These are phyloP conservation scores for Choristoneura rosaceana DNA, from an alignment of 2,888 invertebrate species.

Conservation along the genomic window DNA sequence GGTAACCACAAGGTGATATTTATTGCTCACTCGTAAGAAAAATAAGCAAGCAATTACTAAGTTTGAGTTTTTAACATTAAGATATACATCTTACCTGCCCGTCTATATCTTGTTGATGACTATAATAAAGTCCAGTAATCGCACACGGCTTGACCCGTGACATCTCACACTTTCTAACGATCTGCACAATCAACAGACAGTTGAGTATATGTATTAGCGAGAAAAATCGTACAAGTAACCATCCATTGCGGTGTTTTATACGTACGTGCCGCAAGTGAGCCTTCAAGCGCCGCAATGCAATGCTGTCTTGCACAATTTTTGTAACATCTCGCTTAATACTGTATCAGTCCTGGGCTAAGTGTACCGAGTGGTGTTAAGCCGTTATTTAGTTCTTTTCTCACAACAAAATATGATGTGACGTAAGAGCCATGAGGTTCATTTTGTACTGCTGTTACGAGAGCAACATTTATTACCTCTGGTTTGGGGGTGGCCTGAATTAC, in stretches of 20 bases:
- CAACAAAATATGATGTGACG: not conserved
- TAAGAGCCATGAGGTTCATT: not conserved
- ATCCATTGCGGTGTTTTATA: not conserved
- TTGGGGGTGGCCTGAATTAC: not conserved
- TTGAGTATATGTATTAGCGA: not conserved
- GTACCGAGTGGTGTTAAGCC: not conserved
- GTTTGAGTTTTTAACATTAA: not conserved
- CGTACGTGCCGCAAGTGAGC: not conserved
- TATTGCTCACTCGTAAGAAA: not conserved
- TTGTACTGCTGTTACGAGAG: not conserved
- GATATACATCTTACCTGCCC: not conserved
- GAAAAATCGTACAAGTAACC: not conserved
- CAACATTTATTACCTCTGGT: slow-evolving; percentile 9
- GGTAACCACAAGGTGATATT: no score
- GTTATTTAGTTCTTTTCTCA: not conserved
- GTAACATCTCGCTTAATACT: no score
- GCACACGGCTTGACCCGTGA: slow-evolving; percentile 7
- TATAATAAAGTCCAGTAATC: not conserved
- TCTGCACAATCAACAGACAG: slow-evolving; percentile 3
- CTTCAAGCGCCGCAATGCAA: not conserved
- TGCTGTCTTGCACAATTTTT: not conserved
- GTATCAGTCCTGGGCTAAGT: not conserved
- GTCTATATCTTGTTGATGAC: not conserved
- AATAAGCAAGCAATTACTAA: not conserved
- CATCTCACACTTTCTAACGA: slow-evolving; percentile 24